These are phyloP conservation scores for Hydrotaea cyrtoneurina DNA, from an alignment of 2,888 invertebrate genomes.

Conservation along the genomic window DNA sequence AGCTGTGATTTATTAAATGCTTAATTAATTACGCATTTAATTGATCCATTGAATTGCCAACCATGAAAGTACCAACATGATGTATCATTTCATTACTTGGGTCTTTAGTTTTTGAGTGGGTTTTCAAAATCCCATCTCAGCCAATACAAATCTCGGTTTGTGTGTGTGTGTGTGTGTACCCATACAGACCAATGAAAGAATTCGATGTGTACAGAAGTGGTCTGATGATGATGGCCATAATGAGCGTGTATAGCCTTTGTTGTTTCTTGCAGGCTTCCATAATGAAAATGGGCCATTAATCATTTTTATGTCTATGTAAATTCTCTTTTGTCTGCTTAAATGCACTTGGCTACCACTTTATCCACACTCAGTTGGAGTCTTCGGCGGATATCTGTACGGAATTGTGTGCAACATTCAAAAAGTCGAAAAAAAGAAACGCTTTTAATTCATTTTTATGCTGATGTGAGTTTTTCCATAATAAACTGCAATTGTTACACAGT, in stretches of 20 bases:
- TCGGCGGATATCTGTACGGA: background rate
- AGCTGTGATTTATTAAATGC: background rate
- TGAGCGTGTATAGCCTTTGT: background rate
- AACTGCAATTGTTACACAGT: constrained; percentile 34
- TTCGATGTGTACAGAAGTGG: background rate
- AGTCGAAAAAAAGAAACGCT: constrained; percentile 35
- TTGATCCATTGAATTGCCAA: constrained; percentile 34
- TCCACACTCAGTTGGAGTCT: constrained; percentile 2
- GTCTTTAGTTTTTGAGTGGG: background rate
- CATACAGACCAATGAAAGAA: background rate
- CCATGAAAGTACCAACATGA: constrained; percentile 29
- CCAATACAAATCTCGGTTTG: background rate
- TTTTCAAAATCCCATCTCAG: background rate
- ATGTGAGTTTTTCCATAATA: constrained; percentile 6
- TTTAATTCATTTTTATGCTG: constrained; percentile 56
- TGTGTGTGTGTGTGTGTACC: background rate
- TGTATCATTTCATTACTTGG: constrained; percentile 28
- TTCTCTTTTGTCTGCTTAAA: constrained; percentile 56
- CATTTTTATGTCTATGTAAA: constrained; percentile 66
- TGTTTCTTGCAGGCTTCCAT: constrained; percentile 28
- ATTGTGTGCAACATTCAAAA: constrained; percentile 59
- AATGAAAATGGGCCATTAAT: constrained; percentile 66
- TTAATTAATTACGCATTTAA: constrained; percentile 50
- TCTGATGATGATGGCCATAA: background rate
- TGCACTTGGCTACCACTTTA: constrained; percentile 53